These are phyloP conservation scores for Helarctos malayanus DNA, from an alignment of 2,797 vertebrate genomes.

Conservation along the genomic window DNA sequence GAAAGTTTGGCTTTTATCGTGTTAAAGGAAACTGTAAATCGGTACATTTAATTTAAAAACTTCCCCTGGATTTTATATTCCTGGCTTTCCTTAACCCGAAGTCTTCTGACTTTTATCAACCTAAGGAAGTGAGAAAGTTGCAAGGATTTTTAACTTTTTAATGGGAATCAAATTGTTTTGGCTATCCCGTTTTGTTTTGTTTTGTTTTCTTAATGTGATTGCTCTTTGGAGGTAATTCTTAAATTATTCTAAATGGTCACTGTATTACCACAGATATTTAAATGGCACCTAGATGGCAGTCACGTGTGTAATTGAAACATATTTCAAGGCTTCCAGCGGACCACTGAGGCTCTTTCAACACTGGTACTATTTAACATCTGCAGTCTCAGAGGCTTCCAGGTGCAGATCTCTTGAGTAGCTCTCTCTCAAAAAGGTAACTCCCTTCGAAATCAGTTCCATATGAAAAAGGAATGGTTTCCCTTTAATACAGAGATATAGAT, in stretches of 20 bases:
- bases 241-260: conserved; percentile 22
- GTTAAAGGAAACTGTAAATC: conserved; percentile 65
- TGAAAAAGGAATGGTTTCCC: not conserved
- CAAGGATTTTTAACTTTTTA: conserved; percentile 25
- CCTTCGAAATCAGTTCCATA: conserved; percentile 26
- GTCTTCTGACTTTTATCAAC: conserved; percentile 30
- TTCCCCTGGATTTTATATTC: conserved; percentile 28
- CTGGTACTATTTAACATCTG: not conserved
- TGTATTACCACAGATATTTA: not conserved
- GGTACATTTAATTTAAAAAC: conserved; percentile 63
- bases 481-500: not conserved
- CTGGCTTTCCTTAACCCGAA: conserved; percentile 50
- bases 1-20: conserved; percentile 68
- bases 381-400: not conserved
- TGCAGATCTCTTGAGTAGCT: not conserved
- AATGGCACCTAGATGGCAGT: not conserved
- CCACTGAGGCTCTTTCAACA: not conserved
- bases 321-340: conserved; percentile 24
- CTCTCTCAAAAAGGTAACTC: conserved; percentile 10
- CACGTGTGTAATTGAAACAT: not conserved
- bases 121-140: not conserved
- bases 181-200: not conserved
- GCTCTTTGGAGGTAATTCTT: conserved; percentile 40
- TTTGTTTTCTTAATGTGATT: not conserved
- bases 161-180: not conserved